Conservation (phyloP, 2,888 invertebrate species). For the Drosophila basisetae region DNA sequence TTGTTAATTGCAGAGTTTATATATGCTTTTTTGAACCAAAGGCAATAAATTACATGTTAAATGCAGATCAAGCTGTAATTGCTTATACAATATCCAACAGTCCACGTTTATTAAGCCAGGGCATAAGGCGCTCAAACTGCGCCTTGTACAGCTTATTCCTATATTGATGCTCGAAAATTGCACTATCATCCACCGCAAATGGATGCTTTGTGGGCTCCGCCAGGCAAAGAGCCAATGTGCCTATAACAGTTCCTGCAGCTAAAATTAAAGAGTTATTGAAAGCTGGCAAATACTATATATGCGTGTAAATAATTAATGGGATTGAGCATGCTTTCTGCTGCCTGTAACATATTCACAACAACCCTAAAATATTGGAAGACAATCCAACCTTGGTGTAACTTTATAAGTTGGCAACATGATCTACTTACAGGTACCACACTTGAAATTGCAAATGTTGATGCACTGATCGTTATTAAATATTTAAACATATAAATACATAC, state of each 20-base stretch:
- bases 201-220: conserved; percentile 61
- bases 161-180: conserved; percentile 27
- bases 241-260: conserved; percentile 52
- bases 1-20: conserved; percentile 11
- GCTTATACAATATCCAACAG: conserved; percentile 45
- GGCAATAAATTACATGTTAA: conserved; percentile 42
- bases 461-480: background rate
- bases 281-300: background rate
- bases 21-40: conserved; percentile 37
- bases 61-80: background rate
- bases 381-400: background rate
- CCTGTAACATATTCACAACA: background rate
- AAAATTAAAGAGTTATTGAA: conserved; percentile 5
- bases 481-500: background rate
- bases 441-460: background rate
- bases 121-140: conserved; percentile 69
- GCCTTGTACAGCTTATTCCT: conserved; percentile 68
- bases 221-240: conserved; percentile 50
- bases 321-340: background rate
- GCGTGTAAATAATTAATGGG: background rate
- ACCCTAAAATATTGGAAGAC: background rate
- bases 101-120: conserved; percentile 77
- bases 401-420: background rate
- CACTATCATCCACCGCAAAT: conserved; percentile 23
- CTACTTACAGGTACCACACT: background rate